These are phyloP conservation scores for Amphipoea lucens DNA, from an alignment of 2,888 invertebrate genomes.

Conservation along the genomic window DNA sequence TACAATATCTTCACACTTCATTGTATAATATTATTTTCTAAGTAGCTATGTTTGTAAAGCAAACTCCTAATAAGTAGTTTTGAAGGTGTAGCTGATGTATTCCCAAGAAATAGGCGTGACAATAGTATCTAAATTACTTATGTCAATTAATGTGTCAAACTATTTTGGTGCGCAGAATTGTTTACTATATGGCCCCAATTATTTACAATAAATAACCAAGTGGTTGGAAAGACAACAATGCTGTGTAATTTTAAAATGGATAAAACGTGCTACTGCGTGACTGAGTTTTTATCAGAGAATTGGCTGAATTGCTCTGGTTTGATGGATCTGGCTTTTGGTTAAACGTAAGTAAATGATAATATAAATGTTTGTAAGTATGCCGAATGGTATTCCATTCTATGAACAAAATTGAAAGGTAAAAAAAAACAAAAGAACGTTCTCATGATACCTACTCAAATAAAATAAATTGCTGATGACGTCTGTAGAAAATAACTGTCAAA, in stretches of 20 bases:
- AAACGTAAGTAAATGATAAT: not conserved
- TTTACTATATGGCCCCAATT: no score
- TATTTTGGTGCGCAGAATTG: no score
- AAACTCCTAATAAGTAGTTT: not conserved
- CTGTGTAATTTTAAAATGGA: not conserved
- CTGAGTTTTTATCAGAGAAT: not conserved
- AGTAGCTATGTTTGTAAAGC: not conserved
- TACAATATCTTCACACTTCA: no score
- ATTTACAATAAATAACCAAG: not conserved
- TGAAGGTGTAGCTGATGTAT: not conserved
- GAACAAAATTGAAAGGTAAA: not conserved
- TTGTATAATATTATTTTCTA: no score
- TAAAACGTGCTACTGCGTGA: not conserved
- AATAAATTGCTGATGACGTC: not conserved
- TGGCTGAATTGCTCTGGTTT: not conserved
- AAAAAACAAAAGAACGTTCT: not conserved
- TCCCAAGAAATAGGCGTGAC: not conserved
- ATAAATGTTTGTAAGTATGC: not conserved
- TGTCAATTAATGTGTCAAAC: not conserved
- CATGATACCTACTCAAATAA: not conserved
- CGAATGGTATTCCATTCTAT: not conserved
- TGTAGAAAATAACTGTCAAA: not conserved
- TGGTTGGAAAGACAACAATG: not conserved
- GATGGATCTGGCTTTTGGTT: no score
- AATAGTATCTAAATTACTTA: not conserved